A percentile compares a stretch with the other conserved stretches of the same genome.
Evolutionary conservation across 2,888 invertebrate genomes (phyloP).

Genomic region (Drosophila lutescens): DNA sequence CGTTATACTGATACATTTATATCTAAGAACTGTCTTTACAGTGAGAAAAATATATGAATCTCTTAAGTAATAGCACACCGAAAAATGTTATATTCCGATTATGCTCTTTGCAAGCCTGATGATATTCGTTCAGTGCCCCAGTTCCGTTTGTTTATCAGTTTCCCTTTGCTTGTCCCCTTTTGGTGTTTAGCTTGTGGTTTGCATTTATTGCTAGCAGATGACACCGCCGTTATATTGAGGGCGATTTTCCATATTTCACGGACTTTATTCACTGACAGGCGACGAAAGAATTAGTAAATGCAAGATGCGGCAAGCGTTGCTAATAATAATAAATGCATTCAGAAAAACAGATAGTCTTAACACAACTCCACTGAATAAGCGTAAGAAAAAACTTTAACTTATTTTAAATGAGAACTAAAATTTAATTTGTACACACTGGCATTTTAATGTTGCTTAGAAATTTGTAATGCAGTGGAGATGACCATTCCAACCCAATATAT

Average conservation of each 20-base stretch:
- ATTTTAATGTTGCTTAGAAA: too few relatives aligned
- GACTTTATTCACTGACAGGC: conserved; percentile 5
- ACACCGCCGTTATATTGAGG: conserved; percentile 29
- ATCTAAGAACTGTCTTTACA: too few relatives aligned
- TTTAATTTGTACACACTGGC: too few relatives aligned
- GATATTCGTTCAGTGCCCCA: background rate
- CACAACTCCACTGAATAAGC: too few relatives aligned
- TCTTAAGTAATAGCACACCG: too few relatives aligned
- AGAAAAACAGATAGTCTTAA: background rate
- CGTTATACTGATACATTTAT: too few relatives aligned
- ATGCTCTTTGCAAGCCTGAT: background rate
- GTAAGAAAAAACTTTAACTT: too few relatives aligned
- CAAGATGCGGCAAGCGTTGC: background rate
- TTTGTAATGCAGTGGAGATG: too few relatives aligned
- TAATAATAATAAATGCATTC: conserved; percentile 3
- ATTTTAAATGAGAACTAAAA: too few relatives aligned
- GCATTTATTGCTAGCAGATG: conserved; percentile 68
- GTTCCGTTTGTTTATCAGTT: conserved; percentile 58
- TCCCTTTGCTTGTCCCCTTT: conserved; percentile 19
- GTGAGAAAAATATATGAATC: too few relatives aligned
- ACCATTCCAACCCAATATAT: too few relatives aligned
- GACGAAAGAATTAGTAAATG: background rate
- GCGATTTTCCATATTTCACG: conserved; percentile 3
- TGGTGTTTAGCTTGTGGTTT: conserved; percentile 44
- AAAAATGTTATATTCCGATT: background rate